Base-by-base conservation (phyloP, 2,797 vertebrate species). In the Spatula versicolor region DNA sequence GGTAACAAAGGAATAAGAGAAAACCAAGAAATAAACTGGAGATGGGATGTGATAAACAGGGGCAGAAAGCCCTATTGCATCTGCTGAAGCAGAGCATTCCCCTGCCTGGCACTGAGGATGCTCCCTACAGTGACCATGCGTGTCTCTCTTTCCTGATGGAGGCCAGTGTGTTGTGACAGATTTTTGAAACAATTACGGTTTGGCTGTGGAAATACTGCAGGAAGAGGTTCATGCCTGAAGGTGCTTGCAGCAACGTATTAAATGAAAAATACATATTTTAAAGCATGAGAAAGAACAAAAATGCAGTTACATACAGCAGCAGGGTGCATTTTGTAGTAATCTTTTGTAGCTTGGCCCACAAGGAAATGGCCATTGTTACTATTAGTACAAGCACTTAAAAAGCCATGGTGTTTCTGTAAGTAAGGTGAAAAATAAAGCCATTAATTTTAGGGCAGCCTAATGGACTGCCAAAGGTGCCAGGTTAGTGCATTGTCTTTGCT, bases 11-110 rank as follows among this genome's bases (percentile, higher is more conserved):
- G 90, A 68, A 94, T 76, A 93, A 91, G 92, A 77, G 81, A 89
- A 54, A 80, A 69, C 67, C 83, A 62, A 68, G 90, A 95, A 96
- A 92, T 89, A 95, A 92, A 94, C 90, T 83, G 85, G 85, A 94
- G 76, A 79, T 90, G 88, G 94, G 94, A 67, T 78, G 80, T 68
- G 93, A 83, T 92, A 96, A 94, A 81, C 31, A 96, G 67, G 87
- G 56, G 56, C 37, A 60, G 23, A 17, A 54, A 90, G 71, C 55
- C 72, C 43, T 33, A 21, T 43, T 66, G 31, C 86, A 86, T 46
- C 46, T 56, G 35, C 30, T 84, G 33, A 26, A 77, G 37, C 12
- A 91, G 90, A 95, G 89, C 62, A 50, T 64, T 88, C 90, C 74
- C 72, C 72, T 73, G 69, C 88, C 66, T 82, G 82, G 37, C 83